Percentiles rank a stretch among this genome's conserved stretches.
Conservation (phyloP, 2,888 invertebrate species). For the Pecten maximus region DNA sequence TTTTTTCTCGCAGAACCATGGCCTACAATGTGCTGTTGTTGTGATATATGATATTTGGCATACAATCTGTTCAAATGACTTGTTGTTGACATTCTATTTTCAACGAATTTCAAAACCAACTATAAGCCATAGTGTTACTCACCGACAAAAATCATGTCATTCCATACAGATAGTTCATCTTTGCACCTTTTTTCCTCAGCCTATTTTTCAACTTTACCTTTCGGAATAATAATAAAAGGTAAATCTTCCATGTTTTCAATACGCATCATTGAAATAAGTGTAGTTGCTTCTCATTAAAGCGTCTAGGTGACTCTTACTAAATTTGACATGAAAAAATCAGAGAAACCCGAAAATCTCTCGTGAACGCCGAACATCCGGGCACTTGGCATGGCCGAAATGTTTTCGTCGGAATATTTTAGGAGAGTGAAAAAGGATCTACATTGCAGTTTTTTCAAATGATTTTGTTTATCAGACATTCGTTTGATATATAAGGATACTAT, state of each 20-base stretch:
- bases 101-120: background rate
- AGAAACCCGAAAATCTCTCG: background rate
- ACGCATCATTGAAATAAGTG: background rate
- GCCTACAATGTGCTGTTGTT: background rate
- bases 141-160: constrained; percentile 20
- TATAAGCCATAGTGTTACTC: background rate
- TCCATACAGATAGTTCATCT: background rate
- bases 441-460: background rate
- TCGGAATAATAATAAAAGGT: constrained; percentile 15
- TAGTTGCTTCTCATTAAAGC: background rate
- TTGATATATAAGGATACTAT: background rate
- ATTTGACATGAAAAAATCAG: background rate
- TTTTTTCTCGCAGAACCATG: background rate
- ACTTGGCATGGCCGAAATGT: constrained; percentile 41
- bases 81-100: background rate
- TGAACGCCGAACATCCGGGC: constrained; percentile 34
- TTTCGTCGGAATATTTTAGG: constrained; percentile 31
- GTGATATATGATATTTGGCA: background rate
- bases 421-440: constrained; percentile 1
- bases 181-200: background rate
- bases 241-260: background rate
- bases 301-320: background rate
- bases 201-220: background rate
- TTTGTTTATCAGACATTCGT: background rate
- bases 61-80: background rate